Percentiles rank a stretch among this genome's conserved stretches.
Conservation (phyloP, 2,888 invertebrate species). For the Cryptus viduatorius region DNA sequence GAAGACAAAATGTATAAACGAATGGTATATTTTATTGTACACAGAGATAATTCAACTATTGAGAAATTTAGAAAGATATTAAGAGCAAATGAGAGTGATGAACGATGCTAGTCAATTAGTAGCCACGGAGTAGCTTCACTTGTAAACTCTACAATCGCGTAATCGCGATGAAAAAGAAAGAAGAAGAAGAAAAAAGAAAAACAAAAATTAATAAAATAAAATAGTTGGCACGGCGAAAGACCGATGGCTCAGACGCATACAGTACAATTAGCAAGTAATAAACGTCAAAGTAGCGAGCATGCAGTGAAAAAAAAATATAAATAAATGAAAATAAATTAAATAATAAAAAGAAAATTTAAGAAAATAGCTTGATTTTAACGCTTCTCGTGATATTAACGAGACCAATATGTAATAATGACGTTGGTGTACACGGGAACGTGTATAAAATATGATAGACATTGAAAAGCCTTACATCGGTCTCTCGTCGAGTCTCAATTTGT, state of each 20-base stretch:
- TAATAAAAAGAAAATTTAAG: conserved; percentile 12
- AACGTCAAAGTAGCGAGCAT: conserved; percentile 15
- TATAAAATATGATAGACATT: neutral
- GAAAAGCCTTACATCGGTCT: conserved; percentile 40
- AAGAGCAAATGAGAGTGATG: conserved; percentile 80
- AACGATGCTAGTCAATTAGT: conserved; percentile 85
- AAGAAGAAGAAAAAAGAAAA: neutral
- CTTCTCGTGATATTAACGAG: conserved; percentile 9
- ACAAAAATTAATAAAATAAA: neutral
- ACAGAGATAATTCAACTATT: conserved; percentile 40
- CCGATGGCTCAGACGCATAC: conserved; percentile 57
- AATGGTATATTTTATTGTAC: conserved; percentile 62
- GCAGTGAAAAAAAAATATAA: neutral
- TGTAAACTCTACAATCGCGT: conserved; percentile 44
- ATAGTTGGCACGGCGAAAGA: conserved; percentile 50
- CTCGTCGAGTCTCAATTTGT: conserved; percentile 19
- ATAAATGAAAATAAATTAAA: neutral
- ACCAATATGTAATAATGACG: conserved; percentile 33
- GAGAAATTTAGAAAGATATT: conserved; percentile 39
- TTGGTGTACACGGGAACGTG: conserved; percentile 33
- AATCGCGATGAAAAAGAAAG: conserved; percentile 46
- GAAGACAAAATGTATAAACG: conserved; percentile 19
- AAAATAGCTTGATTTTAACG: neutral
- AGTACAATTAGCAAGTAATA: conserved; percentile 64
- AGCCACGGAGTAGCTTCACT: conserved; percentile 73